phyloP scores from a whole-genome alignment of 2,888 invertebrate genomes.

The Lithosia quadra region DNA sequence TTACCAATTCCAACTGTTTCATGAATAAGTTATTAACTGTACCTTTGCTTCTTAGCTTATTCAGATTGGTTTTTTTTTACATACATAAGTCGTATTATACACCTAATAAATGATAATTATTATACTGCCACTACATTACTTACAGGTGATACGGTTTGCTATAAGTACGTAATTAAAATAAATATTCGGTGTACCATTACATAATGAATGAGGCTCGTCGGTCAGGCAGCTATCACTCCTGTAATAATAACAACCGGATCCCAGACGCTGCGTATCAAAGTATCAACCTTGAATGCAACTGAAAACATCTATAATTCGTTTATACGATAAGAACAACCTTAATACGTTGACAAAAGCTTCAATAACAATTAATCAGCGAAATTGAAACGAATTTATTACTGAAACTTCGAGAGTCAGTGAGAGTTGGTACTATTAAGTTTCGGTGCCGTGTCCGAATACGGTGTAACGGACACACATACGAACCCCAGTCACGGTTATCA shows the following conservation, averaged over 20 bases:
- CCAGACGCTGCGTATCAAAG: background rate
- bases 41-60: background rate
- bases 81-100: background rate
- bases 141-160: background rate
- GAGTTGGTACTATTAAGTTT: background rate
- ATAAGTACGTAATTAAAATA: background rate
- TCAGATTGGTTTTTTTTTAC: background rate
- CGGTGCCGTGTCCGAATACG: background rate
- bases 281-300: background rate
- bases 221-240: background rate
- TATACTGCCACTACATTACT: background rate
- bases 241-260: background rate
- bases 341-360: background rate
- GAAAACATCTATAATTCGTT: background rate
- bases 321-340: background rate
- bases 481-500: background rate
- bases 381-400: background rate
- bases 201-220: background rate
- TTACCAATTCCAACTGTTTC: background rate
- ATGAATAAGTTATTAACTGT: background rate
- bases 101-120: conserved; percentile 2
- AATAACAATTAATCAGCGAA: background rate
- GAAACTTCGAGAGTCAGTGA: background rate
- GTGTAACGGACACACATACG: background rate
- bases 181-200: background rate